These are phyloP conservation scores for Drosophila mercatorum DNA, from an alignment of 2,888 invertebrate genomes.

Conservation along the genomic window DNA sequence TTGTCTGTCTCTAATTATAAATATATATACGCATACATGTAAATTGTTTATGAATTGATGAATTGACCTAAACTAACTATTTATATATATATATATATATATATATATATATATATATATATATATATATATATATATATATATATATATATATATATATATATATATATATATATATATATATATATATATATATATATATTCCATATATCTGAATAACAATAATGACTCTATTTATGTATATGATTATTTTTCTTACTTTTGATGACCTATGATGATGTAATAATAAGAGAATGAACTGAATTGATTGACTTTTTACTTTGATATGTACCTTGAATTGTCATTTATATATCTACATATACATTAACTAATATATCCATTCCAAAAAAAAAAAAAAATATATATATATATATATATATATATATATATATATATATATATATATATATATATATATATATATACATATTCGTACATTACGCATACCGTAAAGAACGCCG, in stretches of 20 bases:
- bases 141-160: constrained; percentile 17
- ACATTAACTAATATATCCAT: constrained; percentile 40
- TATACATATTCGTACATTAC: constrained; percentile 31
- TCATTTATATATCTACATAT: constrained; percentile 51
- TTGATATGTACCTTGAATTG: constrained; percentile 69
- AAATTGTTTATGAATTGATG: constrained; percentile 78
- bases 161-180: constrained; percentile 31
- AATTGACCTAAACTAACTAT: constrained; percentile 57
- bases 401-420: not conserved
- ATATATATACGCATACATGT: constrained; percentile 68
- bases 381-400: constrained; percentile 24
- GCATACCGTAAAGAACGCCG: constrained; percentile 50
- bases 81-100: constrained; percentile 23
- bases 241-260: constrained; percentile 70
- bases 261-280: constrained; percentile 76
- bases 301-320: constrained; percentile 73
- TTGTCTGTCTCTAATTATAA: constrained; percentile 53
- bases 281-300: constrained; percentile 76
- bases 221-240: constrained; percentile 66
- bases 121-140: constrained; percentile 17
- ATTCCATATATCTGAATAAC: constrained; percentile 46
- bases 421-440: too few relatives aligned
- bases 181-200: constrained; percentile 18
- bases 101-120: constrained; percentile 29
- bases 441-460: constrained; percentile 2